Base-by-base conservation (phyloP, 2,113 vertebrate species). In the Trichomycterus rosablanca region DNA sequence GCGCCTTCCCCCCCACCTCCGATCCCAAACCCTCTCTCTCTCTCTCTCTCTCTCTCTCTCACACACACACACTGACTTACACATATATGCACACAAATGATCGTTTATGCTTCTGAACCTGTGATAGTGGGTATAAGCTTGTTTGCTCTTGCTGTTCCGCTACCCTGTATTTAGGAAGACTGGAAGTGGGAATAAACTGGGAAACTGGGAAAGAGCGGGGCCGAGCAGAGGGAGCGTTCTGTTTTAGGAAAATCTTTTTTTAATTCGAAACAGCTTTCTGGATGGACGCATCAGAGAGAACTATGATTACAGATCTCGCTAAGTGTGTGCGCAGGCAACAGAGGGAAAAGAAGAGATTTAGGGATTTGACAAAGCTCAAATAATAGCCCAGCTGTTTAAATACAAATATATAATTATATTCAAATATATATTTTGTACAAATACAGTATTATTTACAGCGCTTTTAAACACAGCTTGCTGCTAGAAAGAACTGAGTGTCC, bases 391-490 rank as follows among this genome's bases (percentile, higher is more conserved):
- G 18, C 30, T 59, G 80, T 84, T 90, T 83, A 91, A 93, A 92
- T 90, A 93, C 80, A 91, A 89, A 91, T 89, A 89, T 89, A 87
- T 87, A 84, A 89, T 89, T 90, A 88, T 75, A 81, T 88, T 69
- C 39, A 72, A 43, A 67, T 75, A 66, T 63, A 67, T 66, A 66
- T 88, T 45, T 59, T 45, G 42, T 92, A 93, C 89, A 93, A 89
- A 87, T 79, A n/a, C n/a, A n/a, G n/a, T n/a, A 79, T 78, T 95
- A 94, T 94, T 87, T 93, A 96, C 92, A 96, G 56, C 71, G 62
- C 24, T 51, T 76, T 65, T 20, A 59, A 75, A 74, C 74, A 69
- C 48, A 67, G 81, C 84, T 73, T 72, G 39, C 45, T 35, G 55
- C 20, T 52, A 37, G 58, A 56, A 84, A 59, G 24, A 55, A 56